phyloP scores from a whole-genome alignment of 1,140 invertebrate genomes.

The Listronotus bonariensis region DNA sequence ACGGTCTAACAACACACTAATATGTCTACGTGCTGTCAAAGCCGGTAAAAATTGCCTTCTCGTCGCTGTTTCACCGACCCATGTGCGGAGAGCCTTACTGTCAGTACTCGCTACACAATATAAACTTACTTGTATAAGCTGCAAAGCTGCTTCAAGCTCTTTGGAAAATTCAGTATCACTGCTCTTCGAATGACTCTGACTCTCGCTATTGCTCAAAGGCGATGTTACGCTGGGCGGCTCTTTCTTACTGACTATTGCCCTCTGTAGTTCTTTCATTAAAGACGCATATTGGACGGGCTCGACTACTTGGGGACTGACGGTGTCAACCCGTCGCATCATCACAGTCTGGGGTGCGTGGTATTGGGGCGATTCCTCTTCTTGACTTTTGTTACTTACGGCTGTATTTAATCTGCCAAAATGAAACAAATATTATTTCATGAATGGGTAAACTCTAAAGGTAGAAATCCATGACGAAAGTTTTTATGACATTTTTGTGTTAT shows the following conservation, averaged over 20 bases:
- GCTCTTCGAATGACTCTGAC: conserved; percentile 48
- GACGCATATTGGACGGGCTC: conserved; percentile 58
- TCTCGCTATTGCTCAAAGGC: conserved; percentile 47
- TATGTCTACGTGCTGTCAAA: no score
- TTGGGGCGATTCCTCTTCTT: conserved; percentile 42
- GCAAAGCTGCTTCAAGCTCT: conserved; percentile 57
- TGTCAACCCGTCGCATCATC: conserved; percentile 40
- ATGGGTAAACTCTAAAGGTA: no score
- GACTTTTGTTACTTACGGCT: conserved; percentile 45
- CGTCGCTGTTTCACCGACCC: no score
- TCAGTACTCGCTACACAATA: background rate
- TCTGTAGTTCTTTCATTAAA: conserved; percentile 58
- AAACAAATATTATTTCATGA: no score
- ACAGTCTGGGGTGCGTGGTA: conserved; percentile 51
- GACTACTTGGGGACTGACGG: conserved; percentile 44
- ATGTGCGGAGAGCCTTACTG: no score
- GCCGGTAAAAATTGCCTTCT: no score
- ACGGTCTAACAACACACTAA: no score
- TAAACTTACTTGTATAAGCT: conserved; percentile 54
- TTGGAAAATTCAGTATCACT: conserved; percentile 58
- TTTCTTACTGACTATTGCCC: conserved; percentile 51
- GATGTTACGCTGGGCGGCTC: conserved; percentile 45
- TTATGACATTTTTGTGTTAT: no score
- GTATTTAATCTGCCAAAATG: conserved; percentile 47
- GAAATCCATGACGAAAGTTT: no score